Evolutionary conservation across 2,113 vertebrate species (phyloP), one percentile per base, ranked within the genome.

Genomic region (Leptodactylus fuscus): DNA sequence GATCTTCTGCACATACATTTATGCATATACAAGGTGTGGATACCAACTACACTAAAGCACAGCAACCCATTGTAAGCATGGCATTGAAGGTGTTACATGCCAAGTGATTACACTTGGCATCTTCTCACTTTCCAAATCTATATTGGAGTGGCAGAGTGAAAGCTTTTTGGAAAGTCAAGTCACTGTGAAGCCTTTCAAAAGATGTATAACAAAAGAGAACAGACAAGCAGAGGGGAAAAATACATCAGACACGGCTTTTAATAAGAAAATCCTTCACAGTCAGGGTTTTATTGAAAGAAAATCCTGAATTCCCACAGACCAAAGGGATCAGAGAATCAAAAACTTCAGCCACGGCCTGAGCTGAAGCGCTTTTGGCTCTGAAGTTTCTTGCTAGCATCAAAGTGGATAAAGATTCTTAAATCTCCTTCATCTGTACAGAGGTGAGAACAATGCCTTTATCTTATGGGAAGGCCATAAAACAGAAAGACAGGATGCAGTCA

Each of bases 321-420:
- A 89, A 89, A 90, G 80, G 81, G 86, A 89, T 89, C 88, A 88
- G 76, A 90, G 85, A 89, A 91, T 89, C 89, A 86, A 89, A 89
- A 91, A 89, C 87, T 89, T 87, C 83, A 90, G 87, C 89, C 87
- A 83, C 18, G 90, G 88, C 87, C 89, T 90, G 87, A 89, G 90
- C 88, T 90, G 86, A 90, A 84, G 80, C 87, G 83, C 74, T 88
- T 91, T 89, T 82, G 88, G 88, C 80, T 89, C 22, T 87, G 88
- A 88, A 75, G 88, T 88, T 87, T 82, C 86, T 74, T 88, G 88
- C 87, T 88, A 89, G 87, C 77, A 87, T 89, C 87, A 89, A 91
- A 89, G 91, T 90, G 89, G 88, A 89, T 87, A 77, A 90, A 90
- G 89, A 89, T 90, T 89, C 90, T 87, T 73, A 82, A 89, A 89